Percentiles rank a stretch among this genome's conserved stretches.
Conservation (phyloP, 2,113 vertebrate genomes). For the Etheostoma cragini region DNA sequence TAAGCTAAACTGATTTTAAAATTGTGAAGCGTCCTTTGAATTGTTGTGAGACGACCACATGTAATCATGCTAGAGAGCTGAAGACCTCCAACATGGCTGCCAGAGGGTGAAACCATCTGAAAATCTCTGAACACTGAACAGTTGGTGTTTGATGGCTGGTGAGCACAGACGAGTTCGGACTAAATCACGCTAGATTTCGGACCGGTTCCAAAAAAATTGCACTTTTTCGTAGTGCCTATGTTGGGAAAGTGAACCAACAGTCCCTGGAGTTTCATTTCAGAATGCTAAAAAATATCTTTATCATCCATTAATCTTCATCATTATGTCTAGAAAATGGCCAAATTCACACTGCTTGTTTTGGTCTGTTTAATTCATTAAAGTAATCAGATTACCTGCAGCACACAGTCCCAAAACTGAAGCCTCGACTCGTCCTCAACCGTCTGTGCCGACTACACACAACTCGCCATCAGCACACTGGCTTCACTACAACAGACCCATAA, state of each 20-base stretch:
- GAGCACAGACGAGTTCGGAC: conserved; percentile 10
- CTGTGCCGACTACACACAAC: conserved; percentile 12
- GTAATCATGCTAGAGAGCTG: not conserved
- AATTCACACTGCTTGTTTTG: no score
- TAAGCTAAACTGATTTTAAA: not conserved
- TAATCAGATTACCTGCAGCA: not conserved
- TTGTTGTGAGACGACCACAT: not conserved
- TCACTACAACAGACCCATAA: conserved; percentile 39
- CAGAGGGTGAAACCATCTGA: not conserved
- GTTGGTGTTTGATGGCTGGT: not conserved
- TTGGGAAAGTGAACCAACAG: not conserved
- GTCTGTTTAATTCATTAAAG: not conserved
- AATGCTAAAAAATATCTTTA: not conserved
- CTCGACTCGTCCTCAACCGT: conserved; percentile 27
- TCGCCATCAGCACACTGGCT: not conserved
- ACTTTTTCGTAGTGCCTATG: not conserved
- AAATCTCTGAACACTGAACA: not conserved
- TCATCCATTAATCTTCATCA: not conserved
- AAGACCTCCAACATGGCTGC: conserved; percentile 14
- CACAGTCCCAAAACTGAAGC: conserved; percentile 5
- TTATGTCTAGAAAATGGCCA: no score
- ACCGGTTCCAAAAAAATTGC: not conserved
- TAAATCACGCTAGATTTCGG: not conserved
- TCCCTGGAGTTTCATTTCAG: not conserved
- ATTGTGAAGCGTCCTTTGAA: not conserved